A percentile compares a stretch with the other conserved stretches of the same genome.
phyloP scores from a whole-genome alignment of 2,888 invertebrate species.

The Nomada fucata region DNA sequence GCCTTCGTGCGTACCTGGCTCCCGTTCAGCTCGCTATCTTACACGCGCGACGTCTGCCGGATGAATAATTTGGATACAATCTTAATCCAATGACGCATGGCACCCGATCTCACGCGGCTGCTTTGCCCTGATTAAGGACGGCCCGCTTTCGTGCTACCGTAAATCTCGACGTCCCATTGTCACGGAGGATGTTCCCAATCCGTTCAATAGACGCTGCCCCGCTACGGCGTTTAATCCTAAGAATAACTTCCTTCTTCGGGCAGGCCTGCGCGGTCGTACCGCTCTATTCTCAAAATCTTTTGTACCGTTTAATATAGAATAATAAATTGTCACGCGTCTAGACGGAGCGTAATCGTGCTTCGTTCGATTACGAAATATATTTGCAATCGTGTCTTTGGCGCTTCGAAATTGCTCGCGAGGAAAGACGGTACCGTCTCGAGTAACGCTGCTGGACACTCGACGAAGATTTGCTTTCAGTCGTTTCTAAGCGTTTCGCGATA shows the following conservation, averaged over 20 bases:
- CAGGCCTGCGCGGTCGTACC: background rate
- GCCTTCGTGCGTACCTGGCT: constrained; percentile 67
- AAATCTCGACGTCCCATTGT: constrained; percentile 61
- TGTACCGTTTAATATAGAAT: background rate
- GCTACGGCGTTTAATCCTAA: constrained; percentile 1
- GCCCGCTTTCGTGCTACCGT: constrained; percentile 49
- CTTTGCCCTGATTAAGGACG: constrained; percentile 70
- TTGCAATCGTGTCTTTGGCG: too few species aligned
- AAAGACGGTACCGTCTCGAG: too few species aligned
- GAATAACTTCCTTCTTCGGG: background rate
- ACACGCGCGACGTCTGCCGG: constrained; percentile 69
- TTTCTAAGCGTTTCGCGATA: too few species aligned
- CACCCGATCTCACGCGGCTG: constrained; percentile 31
- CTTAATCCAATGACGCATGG: constrained; percentile 79
- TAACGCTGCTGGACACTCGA: too few species aligned
- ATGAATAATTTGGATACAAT: constrained; percentile 80
- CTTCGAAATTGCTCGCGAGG: too few species aligned
- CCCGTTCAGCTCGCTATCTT: constrained; percentile 61
- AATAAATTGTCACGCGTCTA: too few species aligned
- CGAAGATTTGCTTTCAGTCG: too few species aligned
- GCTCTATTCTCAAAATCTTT: background rate
- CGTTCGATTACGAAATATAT: too few species aligned
- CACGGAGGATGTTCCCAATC: constrained; percentile 25
- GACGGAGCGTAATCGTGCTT: too few species aligned
- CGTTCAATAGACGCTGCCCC: constrained; percentile 1